These are phyloP conservation scores for Ictalurus furcatus DNA, from an alignment of 2,113 vertebrate species.

Conservation along the genomic window DNA sequence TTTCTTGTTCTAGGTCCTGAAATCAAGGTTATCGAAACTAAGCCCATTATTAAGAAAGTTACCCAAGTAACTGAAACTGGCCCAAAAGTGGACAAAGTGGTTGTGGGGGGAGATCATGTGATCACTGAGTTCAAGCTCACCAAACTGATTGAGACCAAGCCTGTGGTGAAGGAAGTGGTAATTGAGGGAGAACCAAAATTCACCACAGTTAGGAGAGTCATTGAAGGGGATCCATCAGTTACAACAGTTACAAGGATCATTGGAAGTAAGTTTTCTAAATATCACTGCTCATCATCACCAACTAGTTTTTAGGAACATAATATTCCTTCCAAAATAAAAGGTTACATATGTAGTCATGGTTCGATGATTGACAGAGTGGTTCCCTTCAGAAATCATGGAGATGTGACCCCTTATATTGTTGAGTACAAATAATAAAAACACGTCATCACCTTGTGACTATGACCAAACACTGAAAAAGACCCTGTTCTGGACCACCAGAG, in stretches of 20 bases:
- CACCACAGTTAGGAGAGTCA: constrained; percentile 57
- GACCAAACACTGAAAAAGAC: background rate
- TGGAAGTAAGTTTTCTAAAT: constrained; percentile 22
- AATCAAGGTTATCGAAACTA: constrained; percentile 64
- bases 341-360: background rate
- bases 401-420: background rate
- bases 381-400: background rate
- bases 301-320: background rate
- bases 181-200: background rate
- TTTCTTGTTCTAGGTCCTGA: constrained; percentile 55
- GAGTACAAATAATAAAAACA: background rate
- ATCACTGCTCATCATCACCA: no score
- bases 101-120: constrained; percentile 20
- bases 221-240: constrained; percentile 52
- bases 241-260: constrained; percentile 53
- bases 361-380: background rate
- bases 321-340: background rate
- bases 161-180: constrained; percentile 47
- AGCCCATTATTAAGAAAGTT: constrained; percentile 28
- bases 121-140: constrained; percentile 44
- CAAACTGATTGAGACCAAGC: constrained; percentile 37
- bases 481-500: background rate
- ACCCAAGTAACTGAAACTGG: constrained; percentile 72
- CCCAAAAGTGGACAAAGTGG: constrained; percentile 64
- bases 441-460: background rate